Base-by-base conservation (phyloP, 2,888 invertebrate genomes). In the Melanophora roralis region DNA sequence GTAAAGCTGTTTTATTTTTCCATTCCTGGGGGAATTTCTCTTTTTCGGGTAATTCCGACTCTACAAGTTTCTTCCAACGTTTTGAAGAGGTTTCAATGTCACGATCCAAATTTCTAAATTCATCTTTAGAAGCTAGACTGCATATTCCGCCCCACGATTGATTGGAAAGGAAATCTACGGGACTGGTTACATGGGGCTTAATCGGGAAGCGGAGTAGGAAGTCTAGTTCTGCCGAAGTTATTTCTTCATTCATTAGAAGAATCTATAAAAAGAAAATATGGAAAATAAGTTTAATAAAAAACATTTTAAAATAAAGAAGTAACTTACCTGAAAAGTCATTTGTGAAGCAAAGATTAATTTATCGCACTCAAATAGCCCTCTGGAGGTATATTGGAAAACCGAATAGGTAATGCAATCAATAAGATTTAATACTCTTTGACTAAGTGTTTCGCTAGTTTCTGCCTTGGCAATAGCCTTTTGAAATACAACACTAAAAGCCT, bases 11-110 rank as follows among this genome's bases (percentile, higher is more conserved):
- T 91, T 98, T 98, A 87, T 96, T 97, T 90, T 98, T 98, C 98
- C 98, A 98, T 90, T 98, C 98, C 90, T 98, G 98, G 0, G 98
- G 98, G 89, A 98, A 96, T 89, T 98, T 98, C 88, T 98, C 98
- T 83, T 96, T 94, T 89, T 98, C 98, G 0, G 98, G 98, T 85
- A 95, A 94, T 87, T 98, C 98, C 84, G 95, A 94, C 90, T 98
- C 98, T 1, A 98, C 96, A 85, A 98, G 93, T 90, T 98, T 98
- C 89, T 98, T 98, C 98, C 98, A 98, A 72, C 98, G 92, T 88
- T 98, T 98, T n/a, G 96, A 95, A 0, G 97, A 97, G 3, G 95
- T 97, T 90, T 98, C 98, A 84, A 98, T 98, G 88, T 98, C 98
- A 80, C 98, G 92, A 88, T 98, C 98, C 76, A 98, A 91, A 89